Evolutionary conservation across 2,888 invertebrate genomes (phyloP), one percentile per base, ranked within the genome.

Genomic region (Leptarthrus brevirostris): DNA sequence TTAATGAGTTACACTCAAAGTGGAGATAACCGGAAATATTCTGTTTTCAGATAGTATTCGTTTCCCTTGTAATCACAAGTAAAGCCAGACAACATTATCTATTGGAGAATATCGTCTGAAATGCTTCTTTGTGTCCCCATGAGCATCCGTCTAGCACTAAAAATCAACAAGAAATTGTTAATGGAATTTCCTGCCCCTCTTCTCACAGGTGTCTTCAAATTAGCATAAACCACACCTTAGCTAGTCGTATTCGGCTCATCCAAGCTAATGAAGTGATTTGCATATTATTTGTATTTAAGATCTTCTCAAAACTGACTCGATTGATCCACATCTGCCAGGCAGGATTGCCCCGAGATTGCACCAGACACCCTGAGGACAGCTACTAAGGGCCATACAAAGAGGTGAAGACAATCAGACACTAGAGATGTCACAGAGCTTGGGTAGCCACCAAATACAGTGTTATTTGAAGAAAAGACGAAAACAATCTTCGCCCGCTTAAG

Each of bases 241-340:
- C 54, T 54, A 36, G 24, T 49, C 66, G 26, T 47, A 66, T 66
- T 54, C 71, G 36, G 34, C 54, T 71, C 53, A 54, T 54, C 54
- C 36, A 71, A 54, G 40, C 54, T 72, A 72, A 72, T 58, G 72
- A 72, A 58, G 72, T 72, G 56, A 72, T 72, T 72, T 72, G 72
- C 72, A 72, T 72, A 72, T 58, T 58, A 72, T 72, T 72, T 72
- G 72, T 72, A 58, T 72, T 56, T 53, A 22, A 53, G 36, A 16
- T 24, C 40, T 8, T 12, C 24, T 54, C 20, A 54, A 40, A 53
- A 71, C 30, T 30, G 10, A 4, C 22, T 30, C 47, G 44, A 66
- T 47, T 66, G 66, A 66, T 66, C 66, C 18, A 66, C 66, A 66
- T 66, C 66, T 66, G 66, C 66, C 66, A 66, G 22, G n/a, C 49